Conservation (phyloP, 2,797 vertebrate genomes). For the Gadopsis bispinosus region DNA sequence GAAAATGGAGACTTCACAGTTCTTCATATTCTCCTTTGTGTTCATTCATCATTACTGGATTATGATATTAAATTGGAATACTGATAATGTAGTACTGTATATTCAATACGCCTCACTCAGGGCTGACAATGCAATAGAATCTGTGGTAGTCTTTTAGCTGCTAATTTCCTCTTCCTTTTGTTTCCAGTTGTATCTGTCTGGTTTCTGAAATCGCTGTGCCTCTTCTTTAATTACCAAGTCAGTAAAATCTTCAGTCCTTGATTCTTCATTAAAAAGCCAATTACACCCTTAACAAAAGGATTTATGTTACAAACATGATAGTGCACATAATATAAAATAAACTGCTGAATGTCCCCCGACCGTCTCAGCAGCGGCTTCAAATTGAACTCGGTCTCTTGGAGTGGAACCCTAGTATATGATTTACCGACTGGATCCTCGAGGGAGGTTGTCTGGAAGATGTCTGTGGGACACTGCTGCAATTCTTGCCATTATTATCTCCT, state of each 20-base stretch:
- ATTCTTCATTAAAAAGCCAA: constrained; percentile 46
- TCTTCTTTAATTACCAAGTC: constrained; percentile 41
- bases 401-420: constrained; percentile 39
- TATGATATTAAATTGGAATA: constrained; percentile 3
- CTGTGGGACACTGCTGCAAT: constrained; percentile 17
- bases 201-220: constrained; percentile 32
- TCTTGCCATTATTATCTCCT: constrained; percentile 37
- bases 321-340: constrained; percentile 9
- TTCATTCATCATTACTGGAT: constrained; percentile 22
- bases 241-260: constrained; percentile 23
- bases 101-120: not conserved
- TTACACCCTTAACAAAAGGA: constrained; percentile 21
- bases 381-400: constrained; percentile 33
- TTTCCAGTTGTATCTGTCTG: constrained; percentile 31
- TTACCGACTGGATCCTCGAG: constrained; percentile 39
- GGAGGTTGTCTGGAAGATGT: constrained; percentile 36
- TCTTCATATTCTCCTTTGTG: constrained; percentile 5
- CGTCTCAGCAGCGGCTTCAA: constrained; percentile 24
- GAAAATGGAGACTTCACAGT: not conserved
- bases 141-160: constrained; percentile 19
- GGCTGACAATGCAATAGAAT: constrained; percentile 5
- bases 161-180: constrained; percentile 38
- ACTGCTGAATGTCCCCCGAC: not conserved
- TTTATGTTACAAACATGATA: constrained; percentile 38
- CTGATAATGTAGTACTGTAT: not conserved